phyloP scores from a whole-genome alignment of 2,797 vertebrate species.

The Malacoraja senta region DNA sequence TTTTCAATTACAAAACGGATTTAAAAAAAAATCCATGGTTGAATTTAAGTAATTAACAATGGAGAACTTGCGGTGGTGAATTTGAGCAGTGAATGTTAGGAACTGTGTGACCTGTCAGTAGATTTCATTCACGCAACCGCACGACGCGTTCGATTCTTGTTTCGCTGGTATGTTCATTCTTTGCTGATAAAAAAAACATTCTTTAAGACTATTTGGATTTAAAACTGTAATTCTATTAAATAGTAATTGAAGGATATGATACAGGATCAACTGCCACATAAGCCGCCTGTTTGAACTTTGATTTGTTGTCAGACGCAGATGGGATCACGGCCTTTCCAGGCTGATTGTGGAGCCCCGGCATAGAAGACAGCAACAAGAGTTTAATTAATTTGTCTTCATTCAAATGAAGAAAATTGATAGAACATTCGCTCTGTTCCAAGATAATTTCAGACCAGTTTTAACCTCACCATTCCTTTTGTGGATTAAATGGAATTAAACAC shows the following conservation, averaged over 20 bases:
- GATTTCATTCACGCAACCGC: not conserved
- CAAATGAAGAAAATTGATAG: conserved; percentile 12
- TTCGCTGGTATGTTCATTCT: conserved; percentile 17
- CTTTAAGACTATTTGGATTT: conserved; percentile 63
- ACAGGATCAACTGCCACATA: conserved; percentile 65
- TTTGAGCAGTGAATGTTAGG: not conserved
- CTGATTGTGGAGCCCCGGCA: conserved; percentile 49
- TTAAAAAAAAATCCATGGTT: not conserved
- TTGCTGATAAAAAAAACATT: conserved; percentile 46
- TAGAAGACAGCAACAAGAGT: not conserved
- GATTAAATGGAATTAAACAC: conserved; percentile 28
- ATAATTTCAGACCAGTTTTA: not conserved
- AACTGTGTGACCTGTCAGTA: no score
- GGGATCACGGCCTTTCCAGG: conserved; percentile 62
- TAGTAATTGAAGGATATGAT: conserved; percentile 70
- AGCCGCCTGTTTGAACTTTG: conserved; percentile 65
- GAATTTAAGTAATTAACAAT: not conserved
- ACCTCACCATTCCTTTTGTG: not conserved
- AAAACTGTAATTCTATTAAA: conserved; percentile 72
- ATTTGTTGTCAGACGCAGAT: conserved; percentile 69
- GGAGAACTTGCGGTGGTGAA: not conserved
- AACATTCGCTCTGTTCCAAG: not conserved
- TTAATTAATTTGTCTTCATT: conserved; percentile 30
- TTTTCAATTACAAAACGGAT: not conserved
- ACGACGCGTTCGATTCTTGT: not conserved